Evolutionary conservation across 2,113 vertebrate species (phyloP).

Genomic region (Motacilla tschutschensis): DNA sequence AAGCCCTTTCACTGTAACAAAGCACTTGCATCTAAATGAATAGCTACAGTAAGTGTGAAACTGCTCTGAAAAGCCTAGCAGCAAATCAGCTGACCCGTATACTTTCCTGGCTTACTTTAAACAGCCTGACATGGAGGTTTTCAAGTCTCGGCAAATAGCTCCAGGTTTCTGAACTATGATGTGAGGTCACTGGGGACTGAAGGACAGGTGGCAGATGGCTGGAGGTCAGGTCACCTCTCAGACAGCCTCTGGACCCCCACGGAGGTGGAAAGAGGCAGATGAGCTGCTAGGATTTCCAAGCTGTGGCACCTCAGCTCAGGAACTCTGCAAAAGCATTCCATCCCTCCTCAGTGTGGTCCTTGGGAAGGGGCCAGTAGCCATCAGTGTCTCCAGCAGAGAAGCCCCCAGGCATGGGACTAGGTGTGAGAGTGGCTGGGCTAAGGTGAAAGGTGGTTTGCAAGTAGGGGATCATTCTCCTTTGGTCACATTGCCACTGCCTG

Average conservation of each 20-base stretch:
- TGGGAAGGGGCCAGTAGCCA: neutral
- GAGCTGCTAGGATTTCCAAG: neutral
- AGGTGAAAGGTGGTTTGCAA: neutral
- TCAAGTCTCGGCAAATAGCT: neutral
- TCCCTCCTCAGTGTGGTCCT: neutral
- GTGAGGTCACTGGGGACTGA: neutral
- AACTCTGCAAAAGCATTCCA: neutral
- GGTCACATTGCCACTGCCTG: neutral
- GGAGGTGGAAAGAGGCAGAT: neutral
- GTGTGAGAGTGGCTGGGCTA: neutral
- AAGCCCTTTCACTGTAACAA: neutral
- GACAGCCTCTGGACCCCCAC: neutral
- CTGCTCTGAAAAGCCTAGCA: neutral
- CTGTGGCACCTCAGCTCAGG: neutral
- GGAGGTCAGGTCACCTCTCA: neutral
- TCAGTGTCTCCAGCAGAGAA: neutral
- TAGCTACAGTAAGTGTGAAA: neutral
- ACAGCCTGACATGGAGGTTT: neutral
- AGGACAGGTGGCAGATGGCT: neutral
- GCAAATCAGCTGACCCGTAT: neutral
- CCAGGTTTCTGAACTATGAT: neutral
- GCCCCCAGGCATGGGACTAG: rapidly evolving
- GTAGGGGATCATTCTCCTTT: neutral
- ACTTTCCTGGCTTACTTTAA: neutral
- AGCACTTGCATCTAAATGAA: neutral